Percentiles rank a stretch among this genome's conserved stretches.
Evolutionary conservation across 2,113 vertebrate genomes (phyloP).

Genomic region (Cyphomyrus plagiostoma): DNA sequence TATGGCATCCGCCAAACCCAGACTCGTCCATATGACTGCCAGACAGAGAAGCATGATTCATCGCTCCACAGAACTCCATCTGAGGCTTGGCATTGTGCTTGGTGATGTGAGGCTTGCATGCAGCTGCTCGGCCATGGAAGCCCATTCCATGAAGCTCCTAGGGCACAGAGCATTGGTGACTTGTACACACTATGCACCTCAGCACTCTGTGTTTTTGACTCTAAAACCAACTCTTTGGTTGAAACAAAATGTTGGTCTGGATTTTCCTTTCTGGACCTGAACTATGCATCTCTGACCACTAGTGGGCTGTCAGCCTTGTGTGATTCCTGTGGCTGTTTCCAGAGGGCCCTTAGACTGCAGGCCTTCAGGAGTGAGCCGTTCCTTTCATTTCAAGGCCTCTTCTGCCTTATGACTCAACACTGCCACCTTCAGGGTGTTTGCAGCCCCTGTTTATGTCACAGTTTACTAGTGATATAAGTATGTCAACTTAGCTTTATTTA

Average conservation of each 20-base stretch:
- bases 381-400: not conserved
- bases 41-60: not conserved
- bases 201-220: not conserved
- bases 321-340: not conserved
- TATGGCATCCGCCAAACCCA: not conserved
- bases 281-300: not conserved
- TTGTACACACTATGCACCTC: not conserved
- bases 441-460: not conserved
- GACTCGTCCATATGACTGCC: not conserved
- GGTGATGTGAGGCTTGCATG: not conserved
- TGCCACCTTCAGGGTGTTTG: not conserved
- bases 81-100: not conserved
- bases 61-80: not conserved
- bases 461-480: not conserved
- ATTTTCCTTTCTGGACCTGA: not conserved
- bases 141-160: not conserved
- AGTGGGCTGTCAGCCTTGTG: not conserved
- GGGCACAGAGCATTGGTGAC: not conserved
- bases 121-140: not conserved
- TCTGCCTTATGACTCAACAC: not conserved
- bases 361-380: not conserved
- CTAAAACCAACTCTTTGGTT: not conserved
- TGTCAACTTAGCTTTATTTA: not conserved
- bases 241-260: not conserved
- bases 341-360: not conserved